A percentile compares a stretch with the other conserved stretches of the same genome.
Conservation (phyloP, 2,888 invertebrate genomes). For the Ennomos fuscantarius region DNA sequence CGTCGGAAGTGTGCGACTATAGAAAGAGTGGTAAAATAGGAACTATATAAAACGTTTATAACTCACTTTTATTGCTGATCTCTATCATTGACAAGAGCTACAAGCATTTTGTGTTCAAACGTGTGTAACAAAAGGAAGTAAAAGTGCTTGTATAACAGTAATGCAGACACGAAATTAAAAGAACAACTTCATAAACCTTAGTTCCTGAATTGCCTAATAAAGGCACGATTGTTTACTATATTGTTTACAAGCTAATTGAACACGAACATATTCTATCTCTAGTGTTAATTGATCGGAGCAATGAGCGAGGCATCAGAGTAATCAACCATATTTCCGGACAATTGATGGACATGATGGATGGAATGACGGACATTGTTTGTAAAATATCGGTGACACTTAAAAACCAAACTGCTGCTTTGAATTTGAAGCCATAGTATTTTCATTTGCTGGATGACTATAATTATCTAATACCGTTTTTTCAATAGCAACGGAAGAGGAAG, state of each 20-base stretch:
- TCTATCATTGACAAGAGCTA: conserved; percentile 52
- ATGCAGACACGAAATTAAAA: conserved; percentile 28
- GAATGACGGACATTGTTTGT: no score
- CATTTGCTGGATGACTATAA: background rate
- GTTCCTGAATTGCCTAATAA: conserved; percentile 35
- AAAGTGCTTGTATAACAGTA: conserved; percentile 49
- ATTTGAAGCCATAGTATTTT: no score
- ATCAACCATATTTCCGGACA: no score
- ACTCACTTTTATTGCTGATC: conserved; percentile 53
- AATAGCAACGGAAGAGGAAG: conserved; percentile 47
- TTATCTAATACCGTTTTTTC: background rate
- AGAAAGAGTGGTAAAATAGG: conserved; percentile 5
- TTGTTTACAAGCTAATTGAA: conserved; percentile 1
- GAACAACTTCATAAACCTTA: conserved; percentile 31
- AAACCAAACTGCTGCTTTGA: no score
- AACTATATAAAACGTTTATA: conserved; percentile 28
- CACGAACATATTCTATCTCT: background rate
- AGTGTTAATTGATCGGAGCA: conserved; percentile 5
- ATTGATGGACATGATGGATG: no score
- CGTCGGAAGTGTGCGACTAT: conserved; percentile 10
- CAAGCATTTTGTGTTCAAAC: conserved; percentile 53
- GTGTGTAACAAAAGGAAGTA: conserved; percentile 51
- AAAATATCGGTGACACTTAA: no score
- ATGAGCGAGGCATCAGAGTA: background rate
- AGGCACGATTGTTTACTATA: conserved; percentile 9